Conservation (phyloP, 2,113 vertebrate genomes). For the Solea senegalensis region DNA sequence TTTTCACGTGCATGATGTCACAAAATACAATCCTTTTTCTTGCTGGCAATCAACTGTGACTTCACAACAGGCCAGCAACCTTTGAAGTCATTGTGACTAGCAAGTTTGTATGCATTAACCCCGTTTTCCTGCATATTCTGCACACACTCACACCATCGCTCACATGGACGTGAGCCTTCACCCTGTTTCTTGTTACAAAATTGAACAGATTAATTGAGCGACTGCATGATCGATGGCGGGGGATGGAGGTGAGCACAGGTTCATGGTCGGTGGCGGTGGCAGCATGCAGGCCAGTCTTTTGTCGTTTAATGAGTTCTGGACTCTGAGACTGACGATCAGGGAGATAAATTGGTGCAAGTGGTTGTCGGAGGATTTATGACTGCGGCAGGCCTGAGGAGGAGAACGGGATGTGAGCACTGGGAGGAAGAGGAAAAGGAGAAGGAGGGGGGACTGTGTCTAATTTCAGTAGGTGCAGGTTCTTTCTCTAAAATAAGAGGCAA, state of each 20-base stretch:
- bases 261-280: constrained; percentile 23
- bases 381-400: constrained; percentile 15
- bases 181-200: constrained; percentile 10
- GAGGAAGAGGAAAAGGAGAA: not conserved
- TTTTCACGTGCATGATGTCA: no score
- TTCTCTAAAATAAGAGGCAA: constrained; percentile 59
- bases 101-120: not conserved
- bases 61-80: no score
- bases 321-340: constrained; percentile 24
- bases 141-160: not conserved
- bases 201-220: constrained; percentile 26
- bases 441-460: constrained; percentile 48
- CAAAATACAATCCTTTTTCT: no score
- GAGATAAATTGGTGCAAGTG: constrained; percentile 45
- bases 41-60: no score
- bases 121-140: not conserved
- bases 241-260: constrained; percentile 44
- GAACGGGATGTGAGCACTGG: no score
- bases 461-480: constrained; percentile 59
- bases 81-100: not conserved
- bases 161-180: not conserved
- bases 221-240: constrained; percentile 40
- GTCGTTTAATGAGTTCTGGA: constrained; percentile 53
- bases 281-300: constrained; percentile 5
- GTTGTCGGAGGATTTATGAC: constrained; percentile 61